Conservation (phyloP, 2,797 vertebrate species). For the Mus spretus region DNA sequence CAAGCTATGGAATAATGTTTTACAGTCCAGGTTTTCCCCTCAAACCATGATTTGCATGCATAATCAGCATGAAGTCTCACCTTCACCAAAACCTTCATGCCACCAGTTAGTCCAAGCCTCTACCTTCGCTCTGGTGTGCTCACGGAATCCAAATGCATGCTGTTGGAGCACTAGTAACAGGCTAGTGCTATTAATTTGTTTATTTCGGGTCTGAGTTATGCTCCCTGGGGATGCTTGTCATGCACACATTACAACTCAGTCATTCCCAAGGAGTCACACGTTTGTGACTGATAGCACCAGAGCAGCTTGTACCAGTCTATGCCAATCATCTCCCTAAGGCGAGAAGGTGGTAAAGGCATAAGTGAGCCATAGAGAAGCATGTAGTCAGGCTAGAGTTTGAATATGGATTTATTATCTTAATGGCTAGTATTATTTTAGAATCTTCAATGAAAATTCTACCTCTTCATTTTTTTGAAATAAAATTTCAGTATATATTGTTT, state of each 20-base stretch:
- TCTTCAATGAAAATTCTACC: not conserved
- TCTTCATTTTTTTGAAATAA: not conserved
- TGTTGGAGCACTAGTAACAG: slow-evolving; percentile 20
- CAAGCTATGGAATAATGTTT: slow-evolving; percentile 53
- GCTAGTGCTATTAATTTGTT: slow-evolving; percentile 47
- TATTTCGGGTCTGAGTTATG: slow-evolving; percentile 40
- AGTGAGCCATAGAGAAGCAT: not conserved
- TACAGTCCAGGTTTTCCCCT: not conserved
- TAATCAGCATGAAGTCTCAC: not conserved
- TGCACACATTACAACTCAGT: slow-evolving; percentile 37
- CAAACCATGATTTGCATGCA: not conserved
- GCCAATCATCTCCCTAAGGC: not conserved
- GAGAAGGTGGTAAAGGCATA: not conserved
- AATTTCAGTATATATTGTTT: not conserved
- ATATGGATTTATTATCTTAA: not conserved
- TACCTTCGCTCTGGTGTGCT: not conserved
- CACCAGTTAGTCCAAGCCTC: not conserved
- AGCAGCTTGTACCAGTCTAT: not conserved
- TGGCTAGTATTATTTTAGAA: slow-evolving; percentile 24
- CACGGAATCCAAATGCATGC: not conserved
- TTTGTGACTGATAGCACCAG: slow-evolving; percentile 28
- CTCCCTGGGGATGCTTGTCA: slow-evolving; percentile 33
- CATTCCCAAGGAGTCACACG: not conserved
- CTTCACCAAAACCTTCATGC: rapidly evolving
- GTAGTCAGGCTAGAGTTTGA: slow-evolving; percentile 17